These are phyloP conservation scores for Chloebia gouldiae DNA, from an alignment of 2,113 vertebrate genomes.

Conservation along the genomic window DNA sequence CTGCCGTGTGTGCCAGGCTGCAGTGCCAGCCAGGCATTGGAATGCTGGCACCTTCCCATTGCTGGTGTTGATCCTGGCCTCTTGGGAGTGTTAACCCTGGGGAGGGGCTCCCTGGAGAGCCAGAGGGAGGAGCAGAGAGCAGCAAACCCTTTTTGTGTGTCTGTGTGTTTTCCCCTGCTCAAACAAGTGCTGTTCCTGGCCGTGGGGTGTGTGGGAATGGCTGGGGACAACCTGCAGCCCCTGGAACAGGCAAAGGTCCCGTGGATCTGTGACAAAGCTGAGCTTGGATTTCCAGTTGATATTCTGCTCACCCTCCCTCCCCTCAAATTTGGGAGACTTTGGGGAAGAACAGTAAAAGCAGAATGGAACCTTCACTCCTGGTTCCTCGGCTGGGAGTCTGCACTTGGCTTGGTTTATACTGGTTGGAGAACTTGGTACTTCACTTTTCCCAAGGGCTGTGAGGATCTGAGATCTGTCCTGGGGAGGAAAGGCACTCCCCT, in stretches of 20 bases:
- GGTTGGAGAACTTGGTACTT: rapidly evolving
- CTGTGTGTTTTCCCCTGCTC: neutral
- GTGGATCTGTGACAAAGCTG: neutral
- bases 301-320: neutral
- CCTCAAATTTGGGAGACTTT: neutral
- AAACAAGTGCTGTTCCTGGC: neutral
- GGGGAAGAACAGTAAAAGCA: neutral
- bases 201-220: neutral
- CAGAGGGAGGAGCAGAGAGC: neutral
- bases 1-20: neutral
- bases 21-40: rapidly evolving
- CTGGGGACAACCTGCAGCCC: neutral
- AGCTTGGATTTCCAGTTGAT: neutral
- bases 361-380: no score
- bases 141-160: neutral
- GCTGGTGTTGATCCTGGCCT: neutral
- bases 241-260: neutral
- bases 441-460: neutral
- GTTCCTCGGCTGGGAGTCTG: neutral
- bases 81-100: neutral
- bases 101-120: neutral
- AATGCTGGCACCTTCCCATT: neutral
- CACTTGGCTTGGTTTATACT: rapidly evolving
- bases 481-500: neutral
- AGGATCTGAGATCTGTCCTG: neutral